phyloP scores from a whole-genome alignment of 2,797 vertebrate species.

The Oreochromis grahami region DNA sequence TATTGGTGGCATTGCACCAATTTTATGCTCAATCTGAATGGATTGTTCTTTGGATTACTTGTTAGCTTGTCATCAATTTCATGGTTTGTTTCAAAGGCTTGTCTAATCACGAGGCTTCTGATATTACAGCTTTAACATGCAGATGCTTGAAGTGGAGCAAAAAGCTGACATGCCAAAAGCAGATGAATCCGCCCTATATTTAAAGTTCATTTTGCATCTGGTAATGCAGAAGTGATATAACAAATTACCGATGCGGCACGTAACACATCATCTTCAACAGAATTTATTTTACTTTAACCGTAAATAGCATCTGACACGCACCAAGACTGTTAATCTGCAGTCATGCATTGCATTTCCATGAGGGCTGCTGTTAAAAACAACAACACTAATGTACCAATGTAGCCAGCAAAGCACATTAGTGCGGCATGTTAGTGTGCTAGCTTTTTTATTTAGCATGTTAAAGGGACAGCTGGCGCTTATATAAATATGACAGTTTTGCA shows the following conservation, averaged over 20 bases:
- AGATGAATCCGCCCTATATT: background rate
- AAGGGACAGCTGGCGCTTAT: background rate
- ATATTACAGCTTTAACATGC: slow-evolving; percentile 6
- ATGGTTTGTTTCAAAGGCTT: slow-evolving; percentile 39
- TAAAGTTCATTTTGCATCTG: background rate
- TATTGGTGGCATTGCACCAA: background rate
- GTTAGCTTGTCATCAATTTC: slow-evolving; percentile 57
- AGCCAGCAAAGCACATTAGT: background rate
- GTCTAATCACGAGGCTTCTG: slow-evolving; percentile 27
- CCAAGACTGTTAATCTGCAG: background rate
- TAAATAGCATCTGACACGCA: background rate
- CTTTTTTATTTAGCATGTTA: background rate
- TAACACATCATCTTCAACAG: background rate
- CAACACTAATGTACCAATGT: background rate
- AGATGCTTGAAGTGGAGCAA: slow-evolving; percentile 17
- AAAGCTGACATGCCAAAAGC: slow-evolving; percentile 2
- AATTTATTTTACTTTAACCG: background rate
- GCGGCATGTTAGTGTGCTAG: background rate
- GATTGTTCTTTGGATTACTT: slow-evolving; percentile 35
- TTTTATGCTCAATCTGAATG: slow-evolving; percentile 18
- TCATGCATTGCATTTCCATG: background rate
- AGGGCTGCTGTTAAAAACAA: background rate
- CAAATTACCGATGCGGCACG: background rate
- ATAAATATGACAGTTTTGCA: background rate
- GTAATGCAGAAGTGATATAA: background rate